A percentile compares a stretch with the other conserved stretches of the same genome.
phyloP scores from a whole-genome alignment of 2,888 invertebrate genomes.

The Osedax fenrisi region DNA sequence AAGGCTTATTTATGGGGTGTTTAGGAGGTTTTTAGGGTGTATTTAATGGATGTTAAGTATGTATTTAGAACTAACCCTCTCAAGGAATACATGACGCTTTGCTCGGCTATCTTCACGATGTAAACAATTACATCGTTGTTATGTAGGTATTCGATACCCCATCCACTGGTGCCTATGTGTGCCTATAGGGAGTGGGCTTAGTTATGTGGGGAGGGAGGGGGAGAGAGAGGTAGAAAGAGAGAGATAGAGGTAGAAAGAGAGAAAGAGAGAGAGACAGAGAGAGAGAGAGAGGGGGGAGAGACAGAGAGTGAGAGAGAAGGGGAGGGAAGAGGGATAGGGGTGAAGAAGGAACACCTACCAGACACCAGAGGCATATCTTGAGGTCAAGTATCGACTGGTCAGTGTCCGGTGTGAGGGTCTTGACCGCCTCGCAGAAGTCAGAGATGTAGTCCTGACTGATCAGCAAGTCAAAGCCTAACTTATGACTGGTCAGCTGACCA shows the following conservation, averaged over 20 bases:
- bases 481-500: conserved; percentile 68
- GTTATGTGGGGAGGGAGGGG: too few species aligned
- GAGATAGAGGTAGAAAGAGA: too few species aligned
- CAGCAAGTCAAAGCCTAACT: conserved; percentile 50
- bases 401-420: conserved; percentile 25
- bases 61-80: conserved; percentile 54
- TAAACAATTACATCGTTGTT: conserved; percentile 54
- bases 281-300: too few species aligned
- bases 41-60: too few species aligned
- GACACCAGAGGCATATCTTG: conserved; percentile 78
- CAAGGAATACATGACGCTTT: conserved; percentile 71
- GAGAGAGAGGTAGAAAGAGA: too few species aligned
- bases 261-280: too few species aligned
- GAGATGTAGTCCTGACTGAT: conserved; percentile 39
- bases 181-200: conserved; percentile 55
- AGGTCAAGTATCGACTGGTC: conserved; percentile 57
- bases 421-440: neutral
- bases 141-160: conserved; percentile 65
- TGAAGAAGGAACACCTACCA: conserved; percentile 44
- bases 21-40: too few species aligned
- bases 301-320: too few species aligned
- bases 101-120: conserved; percentile 62
- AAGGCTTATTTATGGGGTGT: too few species aligned
- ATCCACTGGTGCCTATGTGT: conserved; percentile 64
- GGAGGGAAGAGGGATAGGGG: too few species aligned